Evolutionary conservation across 1,140 invertebrate species (phyloP).

Genomic region (Trichonephila inaurata): DNA sequence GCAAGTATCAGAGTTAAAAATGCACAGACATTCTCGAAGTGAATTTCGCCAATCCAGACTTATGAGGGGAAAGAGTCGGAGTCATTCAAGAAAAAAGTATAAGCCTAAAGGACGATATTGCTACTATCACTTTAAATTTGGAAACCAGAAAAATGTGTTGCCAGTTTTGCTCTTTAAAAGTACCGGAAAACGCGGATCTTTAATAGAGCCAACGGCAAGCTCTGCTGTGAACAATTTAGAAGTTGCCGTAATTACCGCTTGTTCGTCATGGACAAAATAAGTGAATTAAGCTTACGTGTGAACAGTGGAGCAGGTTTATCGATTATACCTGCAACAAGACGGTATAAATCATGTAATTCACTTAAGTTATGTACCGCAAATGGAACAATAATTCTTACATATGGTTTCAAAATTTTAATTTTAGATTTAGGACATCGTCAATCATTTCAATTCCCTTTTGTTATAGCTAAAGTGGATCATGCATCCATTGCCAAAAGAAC

Average conservation of each 20-base stretch:
- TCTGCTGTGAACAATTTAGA: background rate
- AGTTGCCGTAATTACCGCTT: constrained; percentile 15
- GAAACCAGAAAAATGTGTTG: background rate
- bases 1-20: background rate
- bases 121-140: background rate
- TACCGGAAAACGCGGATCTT: background rate
- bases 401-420: background rate
- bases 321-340: background rate
- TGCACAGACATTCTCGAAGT: background rate
- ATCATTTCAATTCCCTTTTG: background rate
- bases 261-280: background rate
- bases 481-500: background rate
- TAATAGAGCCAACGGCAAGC: background rate
- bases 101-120: background rate
- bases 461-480: background rate
- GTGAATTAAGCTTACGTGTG: background rate
- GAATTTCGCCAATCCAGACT: background rate
- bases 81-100: background rate
- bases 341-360: background rate
- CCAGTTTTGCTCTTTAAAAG: background rate
- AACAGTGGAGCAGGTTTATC: background rate
- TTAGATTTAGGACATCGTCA: background rate
- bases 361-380: background rate
- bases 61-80: background rate
- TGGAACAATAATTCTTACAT: background rate